Evolutionary conservation across 2,797 vertebrate genomes (phyloP).

Genomic region (Ambastaia sidthimunki): DNA sequence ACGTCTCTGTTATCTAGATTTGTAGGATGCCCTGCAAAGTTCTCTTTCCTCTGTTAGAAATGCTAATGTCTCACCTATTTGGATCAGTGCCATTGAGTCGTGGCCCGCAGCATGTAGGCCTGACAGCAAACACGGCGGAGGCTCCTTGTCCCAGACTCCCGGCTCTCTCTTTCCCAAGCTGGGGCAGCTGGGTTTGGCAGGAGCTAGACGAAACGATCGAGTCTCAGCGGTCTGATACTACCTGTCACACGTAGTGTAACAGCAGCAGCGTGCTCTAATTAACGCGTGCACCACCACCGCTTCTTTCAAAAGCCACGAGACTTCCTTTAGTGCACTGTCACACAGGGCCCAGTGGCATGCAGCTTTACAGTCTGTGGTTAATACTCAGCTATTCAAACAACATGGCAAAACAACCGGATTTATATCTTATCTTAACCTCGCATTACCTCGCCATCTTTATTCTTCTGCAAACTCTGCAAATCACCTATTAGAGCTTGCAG

Average conservation of each 20-base stretch:
- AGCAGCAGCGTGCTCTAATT: conserved; percentile 77
- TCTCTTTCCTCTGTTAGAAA: conserved; percentile 36
- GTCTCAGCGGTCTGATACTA: conserved; percentile 67
- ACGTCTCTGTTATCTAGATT: conserved; percentile 16
- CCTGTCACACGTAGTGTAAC: conserved; percentile 70
- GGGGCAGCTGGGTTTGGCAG: conserved; percentile 48
- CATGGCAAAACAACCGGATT: conserved; percentile 68
- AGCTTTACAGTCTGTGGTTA: conserved; percentile 77
- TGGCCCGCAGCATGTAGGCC: conserved; percentile 52
- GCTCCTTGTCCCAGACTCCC: conserved; percentile 48
- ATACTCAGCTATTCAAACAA: conserved; percentile 68
- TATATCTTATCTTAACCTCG: conserved; percentile 65
- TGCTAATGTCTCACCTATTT: conserved; percentile 59
- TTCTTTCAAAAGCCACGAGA: conserved; percentile 76
- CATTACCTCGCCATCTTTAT: conserved; percentile 55
- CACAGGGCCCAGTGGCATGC: conserved; percentile 66
- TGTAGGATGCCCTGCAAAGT: conserved; percentile 45
- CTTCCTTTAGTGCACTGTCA: conserved; percentile 80
- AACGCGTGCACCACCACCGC: conserved; percentile 75
- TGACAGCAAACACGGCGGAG: conserved; percentile 45
- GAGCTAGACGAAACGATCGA: conserved; percentile 57
- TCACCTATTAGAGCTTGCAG: conserved; percentile 75
- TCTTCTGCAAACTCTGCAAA: conserved; percentile 67
- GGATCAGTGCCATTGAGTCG: conserved; percentile 56
- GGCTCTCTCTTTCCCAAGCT: conserved; percentile 34